Evolutionary conservation across 1,140 invertebrate genomes (phyloP), one percentile per base, ranked within the genome.

Genomic region (Cydia strobilella): DNA sequence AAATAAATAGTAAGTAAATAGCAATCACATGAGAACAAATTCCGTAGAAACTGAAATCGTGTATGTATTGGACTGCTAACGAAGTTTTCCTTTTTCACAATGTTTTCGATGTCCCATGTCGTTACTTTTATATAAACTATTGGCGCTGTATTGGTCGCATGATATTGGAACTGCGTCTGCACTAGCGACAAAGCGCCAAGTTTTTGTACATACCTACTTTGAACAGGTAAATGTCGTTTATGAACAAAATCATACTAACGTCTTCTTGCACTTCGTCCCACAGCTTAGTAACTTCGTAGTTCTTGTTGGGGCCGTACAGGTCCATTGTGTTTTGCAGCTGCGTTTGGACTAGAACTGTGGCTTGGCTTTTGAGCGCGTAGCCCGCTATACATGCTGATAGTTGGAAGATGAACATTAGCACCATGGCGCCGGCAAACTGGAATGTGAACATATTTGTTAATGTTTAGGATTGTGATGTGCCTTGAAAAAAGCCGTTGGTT

Each of bases 371-470:
- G 77, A 97, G 89, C 10, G 96, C 95, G 84, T 96, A 97, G 13
- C 96, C 97, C 76, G 96, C 95, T 81, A 98, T 97, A 51, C 97
- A 97, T 39, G 95, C 96, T 3, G 96, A 95, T 62, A 98, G 87
- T 94, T 98, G 97, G 88, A 97, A 89, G 27, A 98, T 94, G 82
- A 98, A 97, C 75, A 98, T 95, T 1, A 97, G 78, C 5, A 95
- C 91, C 90, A 98, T 93, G 39, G 97, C 90, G 0, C 95, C 94
- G 48, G 95, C 95, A 91, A 97, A 98, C 96, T 97, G 90, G 72
- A 94, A 91, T 79, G 77, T 86, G 4, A 59, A 59, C n/a, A 23
- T 59, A 59, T 10, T 59, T 23, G n/a, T 0, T 7, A 59, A 2
- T 3, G 0, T 20, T 59, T 59, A 59, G n/a, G 18, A 20, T 23